Evolutionary conservation across 1,140 invertebrate species (phyloP), one percentile per base, ranked within the genome.

Genomic region (Calycopis cecrops): DNA sequence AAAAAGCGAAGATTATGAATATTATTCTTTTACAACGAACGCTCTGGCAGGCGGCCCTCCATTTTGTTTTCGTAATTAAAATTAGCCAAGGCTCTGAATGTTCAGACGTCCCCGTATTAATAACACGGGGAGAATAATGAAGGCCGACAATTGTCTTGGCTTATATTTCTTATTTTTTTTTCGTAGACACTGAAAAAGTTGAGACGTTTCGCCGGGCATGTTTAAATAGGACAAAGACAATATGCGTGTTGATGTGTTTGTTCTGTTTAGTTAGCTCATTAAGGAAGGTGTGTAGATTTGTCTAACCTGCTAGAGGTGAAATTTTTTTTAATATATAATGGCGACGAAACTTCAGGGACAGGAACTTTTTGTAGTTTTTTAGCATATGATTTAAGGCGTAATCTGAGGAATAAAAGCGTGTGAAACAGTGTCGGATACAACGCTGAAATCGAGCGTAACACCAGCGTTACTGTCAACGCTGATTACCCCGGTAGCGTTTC

Each of bases 1-100:
- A 38, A 38, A 38, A 38, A 48, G 47, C 47, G 47, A 21, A 48
- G 47, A 48, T 38, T 38, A 38, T 48, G 21, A 48, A 48, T 48
- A 33, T 48, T 48, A 48, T 48, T 48, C 47, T 48, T 48, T 28
- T 48, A 28, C n/a, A 28, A 48, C 6, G 16, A 9, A n/a, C n/a
- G n/a, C 10, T 4, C 47, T 18, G 9, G 44, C 44, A 11, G 18
- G 44, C 14, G 47, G 2, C 47, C n/a, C n/a, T 21, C 28, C 47
- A 48, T 18, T 48, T 48, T 48, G 47, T 48, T 48, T 48, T 48
- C 47, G 47, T 48, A 48, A 48, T 48, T 48, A 48, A 48, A 48
- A 48, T 48, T 48, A 48, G 47, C 47, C 47, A 48, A 48, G 47
- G 47, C 47, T 17, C 3, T 9, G 47, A 48, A 48, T 48, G 47